Base-by-base conservation (phyloP, 2,113 vertebrate genomes). In the Vidua macroura region DNA sequence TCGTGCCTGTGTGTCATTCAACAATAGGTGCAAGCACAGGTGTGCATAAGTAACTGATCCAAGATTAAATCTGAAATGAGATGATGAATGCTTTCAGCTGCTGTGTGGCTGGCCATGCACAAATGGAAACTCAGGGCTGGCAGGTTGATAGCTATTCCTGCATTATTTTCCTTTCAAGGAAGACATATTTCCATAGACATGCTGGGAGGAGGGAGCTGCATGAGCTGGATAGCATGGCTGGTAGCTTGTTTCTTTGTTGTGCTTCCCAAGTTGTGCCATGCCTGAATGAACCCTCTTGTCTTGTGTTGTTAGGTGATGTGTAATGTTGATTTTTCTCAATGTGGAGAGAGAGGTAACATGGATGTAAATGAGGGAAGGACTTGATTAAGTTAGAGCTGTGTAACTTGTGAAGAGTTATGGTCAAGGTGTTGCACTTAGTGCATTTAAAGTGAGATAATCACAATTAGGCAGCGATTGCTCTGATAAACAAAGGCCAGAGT, bases 31-130 rank as follows among this genome's bases (percentile, higher is more conserved):
- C 28, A 73, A 83, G 51, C 81, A 74, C n/a, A 74, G 81, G 37
- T 89, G 56, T 81, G 55, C 46, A 9, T 78, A 39, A 84, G 41
- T 74, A 90, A 76, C 59, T 46, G 67, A 80, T 86, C 63, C 48
- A 60, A 91, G 73, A 86, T 86, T 60, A 78, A 90, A 69, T 46
- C 66, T 70, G 68, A 68, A 92, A 52, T 77, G 64, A 89, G 88
- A 59, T 33, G 49, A 69, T 27, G 23, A 91, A 80, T 89, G 44
- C 30, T 76, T 39, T 87, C 55, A 77, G 44, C 35, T 22, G 21
- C 64, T 25, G 5, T 70, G 58, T 58, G 72, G 41, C 67, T 88
- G 72, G 43, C 59, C 41, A 25, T 39, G 59, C 64, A 62, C 23
- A 69, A 91, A 64, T 52, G 24, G 72, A 80, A 88, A 37, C 39